A percentile compares a stretch with the other conserved stretches of the same genome.
Conservation (phyloP, 2,888 invertebrate genomes). For the Leucophora obtusa region DNA sequence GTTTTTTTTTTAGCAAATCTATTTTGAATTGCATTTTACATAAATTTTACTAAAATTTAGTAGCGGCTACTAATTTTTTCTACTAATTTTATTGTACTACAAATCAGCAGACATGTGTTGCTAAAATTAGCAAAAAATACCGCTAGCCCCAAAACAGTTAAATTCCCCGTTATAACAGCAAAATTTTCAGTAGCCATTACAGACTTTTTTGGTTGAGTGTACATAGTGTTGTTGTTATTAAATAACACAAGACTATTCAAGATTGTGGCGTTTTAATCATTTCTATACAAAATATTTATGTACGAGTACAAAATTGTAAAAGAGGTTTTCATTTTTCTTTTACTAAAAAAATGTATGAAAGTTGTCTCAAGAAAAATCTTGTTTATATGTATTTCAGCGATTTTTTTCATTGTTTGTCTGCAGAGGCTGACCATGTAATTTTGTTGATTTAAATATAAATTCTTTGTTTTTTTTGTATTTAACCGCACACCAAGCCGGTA, state of each 20-base stretch:
- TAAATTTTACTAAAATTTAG: too few species aligned
- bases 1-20: too few species aligned
- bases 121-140: too few species aligned
- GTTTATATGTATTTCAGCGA: neutral
- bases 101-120: too few species aligned
- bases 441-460: neutral
- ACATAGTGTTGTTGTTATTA: neutral
- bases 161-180: too few species aligned
- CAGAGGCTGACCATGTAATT: neutral
- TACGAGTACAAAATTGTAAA: too few species aligned
- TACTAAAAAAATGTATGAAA: neutral
- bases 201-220: too few species aligned
- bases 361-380: neutral
- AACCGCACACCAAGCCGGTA: neutral
- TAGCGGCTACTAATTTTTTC: too few species aligned
- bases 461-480: neutral
- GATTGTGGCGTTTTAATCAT: constrained; percentile 5
- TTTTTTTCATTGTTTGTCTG: neutral
- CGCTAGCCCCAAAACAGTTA: too few species aligned
- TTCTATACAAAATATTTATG: neutral
- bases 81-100: too few species aligned
- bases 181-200: too few species aligned
- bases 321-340: neutral
- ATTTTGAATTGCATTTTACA: too few species aligned
- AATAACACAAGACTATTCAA: constrained; percentile 6